These are phyloP conservation scores for Platalea minor DNA, from an alignment of 2,797 vertebrate genomes.

Conservation along the genomic window DNA sequence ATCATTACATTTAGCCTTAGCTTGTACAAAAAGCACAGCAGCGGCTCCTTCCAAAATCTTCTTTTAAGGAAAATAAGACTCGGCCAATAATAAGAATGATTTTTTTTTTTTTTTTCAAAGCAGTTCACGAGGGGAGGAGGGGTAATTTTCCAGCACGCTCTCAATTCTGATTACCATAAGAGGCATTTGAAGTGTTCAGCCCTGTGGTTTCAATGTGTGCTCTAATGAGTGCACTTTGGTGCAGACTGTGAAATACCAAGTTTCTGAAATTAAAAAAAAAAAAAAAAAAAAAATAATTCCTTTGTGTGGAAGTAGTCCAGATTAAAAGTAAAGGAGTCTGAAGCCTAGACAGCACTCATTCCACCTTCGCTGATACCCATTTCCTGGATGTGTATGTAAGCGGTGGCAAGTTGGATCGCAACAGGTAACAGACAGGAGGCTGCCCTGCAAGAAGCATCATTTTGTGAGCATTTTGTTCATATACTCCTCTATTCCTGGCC, in stretches of 20 bases:
- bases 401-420: no score
- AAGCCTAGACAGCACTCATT: not conserved
- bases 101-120: not conserved
- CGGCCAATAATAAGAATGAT: not conserved
- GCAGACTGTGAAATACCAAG: not conserved
- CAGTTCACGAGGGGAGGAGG: not conserved
- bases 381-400: not conserved
- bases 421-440: not conserved
- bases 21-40: not conserved
- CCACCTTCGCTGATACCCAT: not conserved
- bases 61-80: constrained; percentile 1
- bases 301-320: not conserved
- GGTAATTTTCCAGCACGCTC: not conserved
- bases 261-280: not conserved
- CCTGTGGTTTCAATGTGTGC: not conserved
- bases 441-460: not conserved
- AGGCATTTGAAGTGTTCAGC: not conserved
- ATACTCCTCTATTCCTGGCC: not conserved
- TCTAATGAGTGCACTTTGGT: not conserved
- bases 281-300: not conserved
- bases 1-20: not conserved
- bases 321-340: not conserved
- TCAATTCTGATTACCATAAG: not conserved
- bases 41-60: not conserved
- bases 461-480: not conserved